Conservation (phyloP, 2,888 invertebrate species). For the Electrophaes corylata region DNA sequence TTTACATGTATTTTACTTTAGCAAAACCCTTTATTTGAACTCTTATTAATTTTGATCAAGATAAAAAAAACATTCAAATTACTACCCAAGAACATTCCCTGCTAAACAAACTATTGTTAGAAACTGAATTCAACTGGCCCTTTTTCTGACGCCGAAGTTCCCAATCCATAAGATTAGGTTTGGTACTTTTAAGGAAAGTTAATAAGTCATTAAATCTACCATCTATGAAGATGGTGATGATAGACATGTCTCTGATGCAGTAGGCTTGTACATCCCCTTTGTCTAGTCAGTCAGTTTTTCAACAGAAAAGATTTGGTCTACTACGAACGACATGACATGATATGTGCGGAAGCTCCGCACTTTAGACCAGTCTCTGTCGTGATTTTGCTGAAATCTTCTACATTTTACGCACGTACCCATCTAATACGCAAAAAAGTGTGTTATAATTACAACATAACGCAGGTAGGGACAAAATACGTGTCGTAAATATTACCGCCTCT, state of each 20-base stretch:
- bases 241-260: too few relatives aligned
- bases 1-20: slow-evolving; percentile 64
- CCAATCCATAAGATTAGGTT: not conserved
- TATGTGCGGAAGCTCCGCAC: too few relatives aligned
- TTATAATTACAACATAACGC: not conserved
- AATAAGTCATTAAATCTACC: not conserved
- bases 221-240: too few relatives aligned
- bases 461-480: slow-evolving; percentile 28
- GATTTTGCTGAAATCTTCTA: not conserved
- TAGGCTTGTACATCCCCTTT: too few relatives aligned
- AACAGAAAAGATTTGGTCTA: too few relatives aligned
- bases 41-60: slow-evolving; percentile 31
- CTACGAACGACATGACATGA: too few relatives aligned
- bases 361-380: not conserved
- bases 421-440: slow-evolving; percentile 17
- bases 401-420: too few relatives aligned
- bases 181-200: not conserved
- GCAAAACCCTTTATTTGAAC: slow-evolving; percentile 43
- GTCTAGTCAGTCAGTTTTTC: too few relatives aligned
- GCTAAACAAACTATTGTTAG: not conserved
- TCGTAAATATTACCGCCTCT: slow-evolving; percentile 40
- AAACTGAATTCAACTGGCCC: slow-evolving; percentile 5
- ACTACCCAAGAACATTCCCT: slow-evolving; percentile 5
- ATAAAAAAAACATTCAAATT: slow-evolving; percentile 23
- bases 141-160: slow-evolving; percentile 7